Evolutionary conservation across 2,113 vertebrate species (phyloP), one percentile per base, ranked within the genome.

Genomic region (Hemiprocne comata): DNA sequence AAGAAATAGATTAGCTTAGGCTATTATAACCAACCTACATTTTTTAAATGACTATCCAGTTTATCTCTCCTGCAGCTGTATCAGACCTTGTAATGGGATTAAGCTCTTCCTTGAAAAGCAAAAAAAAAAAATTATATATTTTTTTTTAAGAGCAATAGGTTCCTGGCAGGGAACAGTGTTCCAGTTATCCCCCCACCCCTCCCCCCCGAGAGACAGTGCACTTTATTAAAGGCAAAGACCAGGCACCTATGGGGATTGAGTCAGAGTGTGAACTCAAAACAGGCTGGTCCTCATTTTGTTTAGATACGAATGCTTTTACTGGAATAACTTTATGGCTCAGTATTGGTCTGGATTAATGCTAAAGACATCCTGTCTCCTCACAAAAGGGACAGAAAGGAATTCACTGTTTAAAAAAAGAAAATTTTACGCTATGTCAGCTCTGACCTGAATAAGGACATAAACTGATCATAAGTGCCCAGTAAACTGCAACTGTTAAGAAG

Each of bases 41-140:
- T 97, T 97, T 95, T 74, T 70, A 64, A 97, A 97, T 95, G 77
- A 38, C 71, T 86, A 87, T 67, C 67, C 92, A 87, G 73, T 97
- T 97, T 97, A 95, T 97, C 95, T 93, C 86, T 96, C 73, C 94
- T 91, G 86, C 97, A 97, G 91, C 96, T 96, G 94, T 82, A 95
- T 95, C 91, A 93, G 93, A 91, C 95, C 86, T 96, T 97, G 73
- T 95, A 96, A 97, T 95, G 86, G 94, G 96, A 96, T 97, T 96
- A 97, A 66, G 20, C 31, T 81, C 80, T 93, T 90, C 82, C 82
- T 82, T 88, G 95, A 93, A 85, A 89, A 78, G 38, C 19, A 42
- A 42, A 42, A 42, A 42, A 42, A 42, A 42, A 42, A 42, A 42
- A 42, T 42, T 12, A 42, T 12, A n/a, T n/a, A n/a, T n/a, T 64